Conservation (phyloP, 2,113 vertebrate genomes). For the Manacus vitellinus region DNA sequence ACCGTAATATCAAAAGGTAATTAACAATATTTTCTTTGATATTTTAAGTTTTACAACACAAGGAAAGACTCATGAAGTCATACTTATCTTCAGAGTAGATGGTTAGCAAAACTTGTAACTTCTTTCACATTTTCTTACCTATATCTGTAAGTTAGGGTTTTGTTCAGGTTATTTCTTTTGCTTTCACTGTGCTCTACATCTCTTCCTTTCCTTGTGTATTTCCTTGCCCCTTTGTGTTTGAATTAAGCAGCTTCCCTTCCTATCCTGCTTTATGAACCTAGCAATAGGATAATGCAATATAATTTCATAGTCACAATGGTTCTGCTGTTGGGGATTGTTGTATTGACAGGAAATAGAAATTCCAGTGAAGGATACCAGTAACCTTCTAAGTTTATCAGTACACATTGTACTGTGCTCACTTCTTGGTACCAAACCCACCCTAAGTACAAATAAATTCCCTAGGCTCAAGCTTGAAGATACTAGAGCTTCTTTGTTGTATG, state of each 20-base stretch:
- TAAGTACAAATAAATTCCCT: neutral
- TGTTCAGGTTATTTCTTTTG: neutral
- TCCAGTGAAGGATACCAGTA: neutral
- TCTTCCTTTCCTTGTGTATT: neutral
- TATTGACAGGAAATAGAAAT: neutral
- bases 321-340: neutral
- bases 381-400: neutral
- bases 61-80: neutral
- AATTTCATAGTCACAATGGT: neutral
- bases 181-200: neutral
- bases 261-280: neutral
- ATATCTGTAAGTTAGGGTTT: neutral
- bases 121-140: neutral
- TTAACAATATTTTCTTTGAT: neutral
- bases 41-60: neutral
- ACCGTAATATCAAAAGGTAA: neutral
- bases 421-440: neutral
- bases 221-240: neutral
- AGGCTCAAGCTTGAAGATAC: neutral
- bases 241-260: neutral
- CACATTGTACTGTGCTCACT: neutral
- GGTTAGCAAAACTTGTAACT: neutral
- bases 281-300: neutral
- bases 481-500: neutral
- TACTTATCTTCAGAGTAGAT: neutral